Conservation (phyloP, 2,888 invertebrate genomes). For the Spilosoma lubricipeda region DNA sequence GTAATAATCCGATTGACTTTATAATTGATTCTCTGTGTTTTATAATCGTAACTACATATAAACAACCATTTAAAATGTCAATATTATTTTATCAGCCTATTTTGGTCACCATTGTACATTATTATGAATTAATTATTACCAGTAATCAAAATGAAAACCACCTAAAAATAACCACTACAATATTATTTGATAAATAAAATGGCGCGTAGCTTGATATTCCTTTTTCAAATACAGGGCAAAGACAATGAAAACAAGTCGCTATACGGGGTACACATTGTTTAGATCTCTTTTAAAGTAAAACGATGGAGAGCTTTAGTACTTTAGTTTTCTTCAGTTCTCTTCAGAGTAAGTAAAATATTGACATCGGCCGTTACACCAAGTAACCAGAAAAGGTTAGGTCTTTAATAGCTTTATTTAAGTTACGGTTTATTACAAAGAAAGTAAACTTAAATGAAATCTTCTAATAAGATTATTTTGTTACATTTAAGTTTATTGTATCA, state of each 20-base stretch:
- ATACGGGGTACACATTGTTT: slow-evolving; percentile 6
- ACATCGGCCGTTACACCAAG: slow-evolving; percentile 27
- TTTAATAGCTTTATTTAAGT: background rate
- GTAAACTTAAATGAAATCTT: background rate
- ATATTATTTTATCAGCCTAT: slow-evolving; percentile 9
- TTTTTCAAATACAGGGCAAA: slow-evolving; percentile 10
- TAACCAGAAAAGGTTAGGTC: slow-evolving; percentile 15
- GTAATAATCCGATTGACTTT: slow-evolving; percentile 23
- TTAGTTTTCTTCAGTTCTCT: slow-evolving; percentile 21
- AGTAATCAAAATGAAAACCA: slow-evolving; percentile 1
- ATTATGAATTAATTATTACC: slow-evolving; percentile 1
- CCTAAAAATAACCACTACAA: background rate
- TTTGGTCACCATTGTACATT: slow-evolving; percentile 1
- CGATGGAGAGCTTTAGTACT: slow-evolving; percentile 27
- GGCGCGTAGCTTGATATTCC: background rate
- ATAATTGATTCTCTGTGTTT: slow-evolving; percentile 29
- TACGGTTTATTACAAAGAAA: background rate
- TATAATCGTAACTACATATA: slow-evolving; percentile 14
- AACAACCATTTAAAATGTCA: slow-evolving; percentile 17
- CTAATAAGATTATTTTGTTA: background rate
- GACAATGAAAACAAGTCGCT: slow-evolving; percentile 17
- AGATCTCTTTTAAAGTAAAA: slow-evolving; percentile 16
- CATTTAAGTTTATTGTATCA: background rate
- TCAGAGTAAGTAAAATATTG: slow-evolving; percentile 36
- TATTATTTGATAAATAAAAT: slow-evolving; percentile 5